Evolutionary conservation across 2,888 invertebrate genomes (phyloP).

Genomic region (Spodoptera littoralis): DNA sequence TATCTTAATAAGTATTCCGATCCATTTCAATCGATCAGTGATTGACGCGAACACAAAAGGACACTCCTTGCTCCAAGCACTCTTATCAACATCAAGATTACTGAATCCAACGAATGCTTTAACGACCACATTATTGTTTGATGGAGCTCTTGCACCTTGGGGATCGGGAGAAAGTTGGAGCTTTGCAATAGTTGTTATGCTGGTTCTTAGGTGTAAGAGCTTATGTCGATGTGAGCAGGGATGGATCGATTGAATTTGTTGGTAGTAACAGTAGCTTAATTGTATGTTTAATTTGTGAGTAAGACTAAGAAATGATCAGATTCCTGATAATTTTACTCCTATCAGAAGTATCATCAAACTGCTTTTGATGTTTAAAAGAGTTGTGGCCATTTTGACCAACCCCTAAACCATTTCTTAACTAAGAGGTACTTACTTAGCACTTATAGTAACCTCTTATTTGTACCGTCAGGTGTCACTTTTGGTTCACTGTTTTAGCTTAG

Average conservation of each 20-base stretch:
- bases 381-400: too few relatives aligned
- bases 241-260: conserved; percentile 17
- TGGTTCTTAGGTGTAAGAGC: conserved; percentile 35
- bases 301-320: too few relatives aligned
- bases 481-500: too few relatives aligned
- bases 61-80: conserved; percentile 69
- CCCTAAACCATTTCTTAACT: too few relatives aligned
- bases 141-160: conserved; percentile 41
- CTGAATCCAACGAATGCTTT: conserved; percentile 38
- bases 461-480: too few relatives aligned
- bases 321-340: too few relatives aligned
- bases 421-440: too few relatives aligned
- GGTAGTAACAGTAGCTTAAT: too few relatives aligned
- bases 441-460: too few relatives aligned
- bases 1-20: conserved; percentile 60
- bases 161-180: conserved; percentile 23
- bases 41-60: conserved; percentile 74
- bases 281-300: too few relatives aligned
- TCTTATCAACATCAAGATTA: conserved; percentile 75
- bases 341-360: too few relatives aligned
- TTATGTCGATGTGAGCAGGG: conserved; percentile 46
- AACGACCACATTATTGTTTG: conserved; percentile 50
- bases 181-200: conserved; percentile 45
- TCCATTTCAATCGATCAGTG: conserved; percentile 71
- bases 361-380: too few relatives aligned